phyloP scores from a whole-genome alignment of 2,888 invertebrate genomes.

The Synanthedon formicaeformis region DNA sequence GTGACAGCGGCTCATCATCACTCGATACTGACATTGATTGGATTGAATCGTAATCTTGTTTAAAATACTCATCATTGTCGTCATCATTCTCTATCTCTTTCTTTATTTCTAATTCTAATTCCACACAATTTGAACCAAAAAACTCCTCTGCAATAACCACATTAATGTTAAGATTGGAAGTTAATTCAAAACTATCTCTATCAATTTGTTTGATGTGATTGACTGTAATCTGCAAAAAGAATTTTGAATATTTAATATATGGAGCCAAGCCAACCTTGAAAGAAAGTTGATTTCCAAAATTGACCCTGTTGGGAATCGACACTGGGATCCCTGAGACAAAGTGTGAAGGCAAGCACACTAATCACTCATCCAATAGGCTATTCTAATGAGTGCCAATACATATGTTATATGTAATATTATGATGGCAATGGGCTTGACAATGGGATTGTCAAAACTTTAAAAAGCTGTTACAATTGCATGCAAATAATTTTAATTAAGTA shows the following conservation, averaged over 20 bases:
- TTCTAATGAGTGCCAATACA: too few species aligned
- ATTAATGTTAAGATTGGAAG: constrained; percentile 16
- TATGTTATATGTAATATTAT: too few species aligned
- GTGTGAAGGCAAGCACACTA: too few species aligned
- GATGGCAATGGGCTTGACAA: too few species aligned
- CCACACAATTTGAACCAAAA: background rate
- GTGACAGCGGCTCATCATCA: constrained; percentile 43
- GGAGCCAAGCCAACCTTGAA: too few species aligned
- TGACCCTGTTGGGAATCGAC: too few species aligned
- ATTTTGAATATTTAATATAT: too few species aligned
- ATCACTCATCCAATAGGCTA: background rate
- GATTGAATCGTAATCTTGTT: constrained; percentile 18
- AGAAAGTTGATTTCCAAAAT: too few species aligned
- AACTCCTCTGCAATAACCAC: constrained; percentile 7
- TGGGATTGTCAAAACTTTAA: too few species aligned
- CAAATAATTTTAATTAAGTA: constrained; percentile 12
- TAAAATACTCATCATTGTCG: constrained; percentile 17
- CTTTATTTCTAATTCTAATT: constrained; percentile 3
- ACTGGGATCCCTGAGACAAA: too few species aligned
- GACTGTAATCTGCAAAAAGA: constrained; percentile 19
- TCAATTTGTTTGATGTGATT: constrained; percentile 25
- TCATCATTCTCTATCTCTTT: constrained; percentile 7
- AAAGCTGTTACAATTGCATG: background rate
- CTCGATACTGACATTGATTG: constrained; percentile 14
- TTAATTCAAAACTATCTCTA: constrained; percentile 18